A percentile compares a stretch with the other conserved stretches of the same genome.
Evolutionary conservation across 2,888 invertebrate genomes (phyloP).

Genomic region (Arge pagana): DNA sequence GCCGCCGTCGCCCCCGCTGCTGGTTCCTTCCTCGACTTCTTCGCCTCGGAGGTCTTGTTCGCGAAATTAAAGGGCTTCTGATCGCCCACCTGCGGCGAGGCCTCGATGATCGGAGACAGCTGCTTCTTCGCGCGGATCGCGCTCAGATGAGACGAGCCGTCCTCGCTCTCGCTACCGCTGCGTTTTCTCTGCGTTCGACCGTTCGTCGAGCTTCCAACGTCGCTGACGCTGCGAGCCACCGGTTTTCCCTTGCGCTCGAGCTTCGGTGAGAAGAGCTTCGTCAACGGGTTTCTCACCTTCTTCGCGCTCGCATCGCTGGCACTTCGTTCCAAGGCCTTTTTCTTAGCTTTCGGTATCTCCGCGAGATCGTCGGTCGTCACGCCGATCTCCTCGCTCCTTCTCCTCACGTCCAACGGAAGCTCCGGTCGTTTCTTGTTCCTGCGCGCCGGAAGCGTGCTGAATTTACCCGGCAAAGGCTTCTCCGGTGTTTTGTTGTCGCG

Average conservation of each 20-base stretch:
- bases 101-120: slow-evolving; percentile 80
- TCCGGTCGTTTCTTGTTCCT: slow-evolving; percentile 57
- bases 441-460: slow-evolving; percentile 71
- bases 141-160: slow-evolving; percentile 60
- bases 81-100: slow-evolving; percentile 66
- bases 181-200: slow-evolving; percentile 63
- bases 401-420: slow-evolving; percentile 45
- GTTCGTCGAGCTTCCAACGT: slow-evolving; percentile 62
- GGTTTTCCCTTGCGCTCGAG: slow-evolving; percentile 41
- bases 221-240: slow-evolving; percentile 59
- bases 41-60: slow-evolving; percentile 32
- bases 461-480: slow-evolving; percentile 65
- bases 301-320: slow-evolving; percentile 56
- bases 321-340: slow-evolving; percentile 59
- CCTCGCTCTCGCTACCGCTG: slow-evolving; percentile 67
- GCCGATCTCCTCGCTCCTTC: slow-evolving; percentile 64
- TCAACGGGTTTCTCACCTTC: slow-evolving; percentile 44
- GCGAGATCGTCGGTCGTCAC: slow-evolving; percentile 42
- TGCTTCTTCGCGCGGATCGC: slow-evolving; percentile 68
- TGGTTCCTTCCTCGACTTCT: slow-evolving; percentile 39
- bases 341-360: slow-evolving; percentile 57
- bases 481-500: slow-evolving; percentile 45
- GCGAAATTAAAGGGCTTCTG: slow-evolving; percentile 46
- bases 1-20: slow-evolving; percentile 23
- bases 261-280: slow-evolving; percentile 49